Base-by-base conservation (phyloP, 2,797 vertebrate genomes). In the Lagocephalus sceleratus region DNA sequence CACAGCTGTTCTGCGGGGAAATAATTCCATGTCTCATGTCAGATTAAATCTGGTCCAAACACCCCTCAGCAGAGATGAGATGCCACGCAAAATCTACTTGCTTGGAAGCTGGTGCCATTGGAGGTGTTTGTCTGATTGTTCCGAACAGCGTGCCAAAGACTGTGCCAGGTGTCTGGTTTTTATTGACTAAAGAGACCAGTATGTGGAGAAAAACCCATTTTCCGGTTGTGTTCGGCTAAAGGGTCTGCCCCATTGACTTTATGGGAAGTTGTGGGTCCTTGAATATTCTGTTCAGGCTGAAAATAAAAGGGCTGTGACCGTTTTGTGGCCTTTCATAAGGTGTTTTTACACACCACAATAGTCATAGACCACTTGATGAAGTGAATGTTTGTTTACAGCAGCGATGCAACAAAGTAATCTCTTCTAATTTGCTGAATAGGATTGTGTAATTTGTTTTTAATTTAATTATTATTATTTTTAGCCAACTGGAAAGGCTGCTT, bases 1-100 rank as follows among this genome's bases (percentile, higher is more conserved):
- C 61, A 74, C 78, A 87, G 83, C 83, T 88, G 78, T 75, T 71
- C 47, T 35, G 49, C 38, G 54, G 46, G 57, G n/a, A 9, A 40
- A 40, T 43, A 10, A 35, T 35, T 35, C 32, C 14, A 10, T 3
- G 0, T 3, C 32, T 14, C 12, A 35, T 14, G 32, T 35, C 12
- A 2, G 32, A 4, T 14, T 35, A 14, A 35, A 11, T 35, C 32
- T 14, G 32, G 8, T 35, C 10, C 32, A 14, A 35, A 35, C 11
- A 35, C 11, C 32, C 12, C 14, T 14, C 12, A 14, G 32, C 32
- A 35, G 32, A 14, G 32, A 35, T 10, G 32, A 35, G 32, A 35
- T 35, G 32, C 32, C 12, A 7, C 3, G 1, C 8, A 9, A 7
- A 29, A 14, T 12, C 12, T 3, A 29, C 2, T 10, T 29, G 12